Evolutionary conservation across 2,797 vertebrate species (phyloP).

Genomic region (Sebastes steindachneri): DNA sequence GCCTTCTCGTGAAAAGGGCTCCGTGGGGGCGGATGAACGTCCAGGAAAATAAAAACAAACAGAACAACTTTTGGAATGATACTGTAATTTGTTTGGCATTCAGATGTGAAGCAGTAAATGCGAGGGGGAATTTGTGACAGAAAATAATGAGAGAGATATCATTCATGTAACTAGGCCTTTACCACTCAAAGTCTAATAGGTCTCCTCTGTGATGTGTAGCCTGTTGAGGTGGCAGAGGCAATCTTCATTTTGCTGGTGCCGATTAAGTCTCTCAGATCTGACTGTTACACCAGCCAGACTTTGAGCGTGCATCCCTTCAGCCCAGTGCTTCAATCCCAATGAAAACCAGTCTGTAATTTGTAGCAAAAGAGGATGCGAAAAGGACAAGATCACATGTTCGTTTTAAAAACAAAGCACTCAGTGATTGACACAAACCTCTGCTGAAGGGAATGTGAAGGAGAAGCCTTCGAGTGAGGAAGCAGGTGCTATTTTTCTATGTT

Average conservation of each 20-base stretch:
- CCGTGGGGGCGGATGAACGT: constrained; percentile 57
- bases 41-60: constrained; percentile 59
- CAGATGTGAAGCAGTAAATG: constrained; percentile 46
- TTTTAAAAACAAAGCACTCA: constrained; percentile 55
- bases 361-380: constrained; percentile 34
- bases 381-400: constrained; percentile 15
- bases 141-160: constrained; percentile 47
- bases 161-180: constrained; percentile 18
- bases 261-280: constrained; percentile 57
- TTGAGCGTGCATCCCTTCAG: constrained; percentile 44
- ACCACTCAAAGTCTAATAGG: constrained; percentile 36
- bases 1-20: constrained; percentile 63
- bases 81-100: constrained; percentile 70
- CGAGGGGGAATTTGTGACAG: constrained; percentile 46
- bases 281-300: constrained; percentile 30
- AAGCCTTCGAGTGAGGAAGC: constrained; percentile 74
- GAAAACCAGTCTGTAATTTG: constrained; percentile 22
- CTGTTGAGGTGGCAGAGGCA: constrained; percentile 51
- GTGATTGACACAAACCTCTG: constrained; percentile 70
- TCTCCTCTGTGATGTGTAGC: constrained; percentile 42
- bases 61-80: constrained; percentile 74
- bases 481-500: constrained; percentile 70
- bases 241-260: constrained; percentile 74
- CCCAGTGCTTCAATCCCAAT: constrained; percentile 38
- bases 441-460: constrained; percentile 81